A percentile compares a stretch with the other conserved stretches of the same genome.
These are phyloP conservation scores for Callorhinus ursinus DNA, from an alignment of 2,113 vertebrate genomes.

Conservation along the genomic window DNA sequence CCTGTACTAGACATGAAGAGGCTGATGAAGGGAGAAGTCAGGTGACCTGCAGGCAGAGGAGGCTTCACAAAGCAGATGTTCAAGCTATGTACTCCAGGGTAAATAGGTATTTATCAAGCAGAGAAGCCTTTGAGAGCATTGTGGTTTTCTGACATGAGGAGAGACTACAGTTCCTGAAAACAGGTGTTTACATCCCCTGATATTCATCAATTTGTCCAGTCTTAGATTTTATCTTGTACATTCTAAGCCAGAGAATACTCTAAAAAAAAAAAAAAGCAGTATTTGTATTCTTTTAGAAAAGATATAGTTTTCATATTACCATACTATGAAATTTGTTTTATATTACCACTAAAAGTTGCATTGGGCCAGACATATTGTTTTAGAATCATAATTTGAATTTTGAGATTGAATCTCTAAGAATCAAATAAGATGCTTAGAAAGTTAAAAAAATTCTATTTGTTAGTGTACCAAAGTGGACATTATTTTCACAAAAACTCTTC, in stretches of 20 bases:
- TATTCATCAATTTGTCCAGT: background rate
- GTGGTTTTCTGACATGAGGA: background rate
- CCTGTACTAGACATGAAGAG: background rate
- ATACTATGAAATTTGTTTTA: background rate
- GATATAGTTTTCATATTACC: conserved; percentile 43
- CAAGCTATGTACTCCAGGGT: background rate
- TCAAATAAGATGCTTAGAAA: background rate
- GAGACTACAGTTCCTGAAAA: background rate
- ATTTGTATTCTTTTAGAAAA: conserved; percentile 36
- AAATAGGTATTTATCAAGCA: background rate
- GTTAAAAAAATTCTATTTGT: background rate
- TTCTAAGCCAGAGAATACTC: conserved; percentile 17
- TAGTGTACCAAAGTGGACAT: background rate
- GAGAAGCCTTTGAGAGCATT: background rate
- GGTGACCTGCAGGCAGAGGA: rapidly evolving
- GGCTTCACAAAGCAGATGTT: background rate
- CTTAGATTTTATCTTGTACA: background rate
- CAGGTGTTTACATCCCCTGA: background rate
- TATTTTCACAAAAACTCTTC: background rate
- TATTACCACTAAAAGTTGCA: background rate
- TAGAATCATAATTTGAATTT: background rate
- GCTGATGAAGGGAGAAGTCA: background rate
- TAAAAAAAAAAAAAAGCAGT: background rate
- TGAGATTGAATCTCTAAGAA: background rate
- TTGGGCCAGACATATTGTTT: background rate